These are phyloP conservation scores for Athalia cordata DNA, from an alignment of 2,888 invertebrate species.

Conservation along the genomic window DNA sequence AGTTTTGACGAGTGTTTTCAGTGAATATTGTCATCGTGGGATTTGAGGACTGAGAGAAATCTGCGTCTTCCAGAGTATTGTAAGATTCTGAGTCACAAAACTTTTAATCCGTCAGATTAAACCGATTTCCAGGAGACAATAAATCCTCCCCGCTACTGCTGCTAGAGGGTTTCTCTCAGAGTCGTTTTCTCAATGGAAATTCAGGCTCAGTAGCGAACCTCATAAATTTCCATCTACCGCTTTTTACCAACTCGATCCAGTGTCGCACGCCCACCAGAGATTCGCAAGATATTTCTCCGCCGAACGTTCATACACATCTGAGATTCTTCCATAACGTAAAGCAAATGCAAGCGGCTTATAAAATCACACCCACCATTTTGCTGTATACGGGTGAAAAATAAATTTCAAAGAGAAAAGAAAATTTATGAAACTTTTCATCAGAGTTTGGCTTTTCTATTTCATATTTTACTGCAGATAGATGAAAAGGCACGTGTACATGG, in stretches of 20 bases:
- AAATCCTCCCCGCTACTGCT: conserved; percentile 46
- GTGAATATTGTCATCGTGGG: too few species aligned
- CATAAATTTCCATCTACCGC: conserved; percentile 51
- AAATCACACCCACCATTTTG: too few species aligned
- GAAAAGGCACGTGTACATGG: too few species aligned
- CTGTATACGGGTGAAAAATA: too few species aligned
- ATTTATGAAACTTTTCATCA: too few species aligned
- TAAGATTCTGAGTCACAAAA: conserved; percentile 41
- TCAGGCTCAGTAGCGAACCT: conserved; percentile 25
- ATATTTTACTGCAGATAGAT: too few species aligned
- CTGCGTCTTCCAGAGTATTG: too few species aligned
- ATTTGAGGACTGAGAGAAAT: too few species aligned
- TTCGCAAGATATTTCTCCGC: not conserved
- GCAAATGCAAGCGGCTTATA: conserved; percentile 22
- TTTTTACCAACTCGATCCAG: conserved; percentile 10
- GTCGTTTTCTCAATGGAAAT: conserved; percentile 31
- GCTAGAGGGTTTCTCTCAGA: not conserved
- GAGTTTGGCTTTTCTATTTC: too few species aligned
- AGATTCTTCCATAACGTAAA: conserved; percentile 15
- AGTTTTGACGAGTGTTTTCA: too few species aligned
- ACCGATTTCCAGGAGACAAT: conserved; percentile 51
- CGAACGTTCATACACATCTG: not conserved
- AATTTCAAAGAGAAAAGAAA: too few species aligned
- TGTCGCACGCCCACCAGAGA: not conserved
- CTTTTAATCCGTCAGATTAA: conserved; percentile 58